These are phyloP conservation scores for Gerosis bhagava DNA, from an alignment of 2,888 invertebrate genomes.

Conservation along the genomic window DNA sequence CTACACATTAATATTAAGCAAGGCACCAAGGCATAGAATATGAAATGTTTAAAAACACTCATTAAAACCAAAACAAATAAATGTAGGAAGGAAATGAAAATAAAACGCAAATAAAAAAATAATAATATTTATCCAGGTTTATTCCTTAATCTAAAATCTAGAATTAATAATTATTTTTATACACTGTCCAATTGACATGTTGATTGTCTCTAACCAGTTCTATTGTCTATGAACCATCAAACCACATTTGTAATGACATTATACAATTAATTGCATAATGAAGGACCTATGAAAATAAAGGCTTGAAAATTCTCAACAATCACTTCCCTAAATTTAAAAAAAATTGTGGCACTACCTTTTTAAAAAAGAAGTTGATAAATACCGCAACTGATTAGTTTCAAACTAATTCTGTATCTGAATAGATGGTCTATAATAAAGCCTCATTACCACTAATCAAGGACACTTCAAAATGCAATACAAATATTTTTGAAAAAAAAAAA, in stretches of 20 bases:
- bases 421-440: constrained; percentile 65
- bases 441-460: too few species aligned
- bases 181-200: constrained; percentile 73
- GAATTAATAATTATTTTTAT: constrained; percentile 70
- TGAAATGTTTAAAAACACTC: neutral
- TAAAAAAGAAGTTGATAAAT: too few species aligned
- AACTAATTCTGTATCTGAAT: too few species aligned
- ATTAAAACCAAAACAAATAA: neutral
- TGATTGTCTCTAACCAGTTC: constrained; percentile 58
- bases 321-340: constrained; percentile 1
- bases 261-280: too few species aligned
- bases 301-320: neutral
- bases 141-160: constrained; percentile 79
- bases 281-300: too few species aligned
- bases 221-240: constrained; percentile 28
- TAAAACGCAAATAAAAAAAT: constrained; percentile 70
- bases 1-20: too few species aligned
- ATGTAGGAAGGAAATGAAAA: constrained; percentile 49
- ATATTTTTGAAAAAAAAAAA: too few species aligned
- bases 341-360: too few species aligned
- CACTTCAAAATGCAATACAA: too few species aligned
- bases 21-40: neutral
- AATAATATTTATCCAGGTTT: constrained; percentile 79
- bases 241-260: constrained; percentile 11
- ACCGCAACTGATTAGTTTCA: too few species aligned